A percentile compares a stretch with the other conserved stretches of the same genome.
These are phyloP conservation scores for Takifugu bimaculatus DNA, from an alignment of 2,113 vertebrate genomes.

Conservation along the genomic window DNA sequence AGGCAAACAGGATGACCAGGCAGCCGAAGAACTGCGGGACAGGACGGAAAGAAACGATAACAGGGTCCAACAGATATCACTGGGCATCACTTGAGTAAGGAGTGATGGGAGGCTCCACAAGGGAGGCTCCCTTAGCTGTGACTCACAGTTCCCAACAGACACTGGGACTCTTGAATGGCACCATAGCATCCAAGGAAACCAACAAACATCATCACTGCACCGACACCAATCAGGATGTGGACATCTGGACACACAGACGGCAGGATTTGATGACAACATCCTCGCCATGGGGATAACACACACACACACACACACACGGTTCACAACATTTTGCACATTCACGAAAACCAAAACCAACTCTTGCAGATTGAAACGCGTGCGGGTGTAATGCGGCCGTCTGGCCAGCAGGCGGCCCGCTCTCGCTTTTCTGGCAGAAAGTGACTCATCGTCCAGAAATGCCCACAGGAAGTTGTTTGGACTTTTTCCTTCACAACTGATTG, in stretches of 20 bases:
- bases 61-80: neutral
- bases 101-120: too few relatives aligned
- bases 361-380: neutral
- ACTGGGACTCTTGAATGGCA: slow-evolving; percentile 98
- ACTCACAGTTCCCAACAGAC: slow-evolving; percentile 94
- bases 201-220: slow-evolving; percentile 98
- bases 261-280: neutral
- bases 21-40: slow-evolving; percentile 89
- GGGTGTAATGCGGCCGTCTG: neutral
- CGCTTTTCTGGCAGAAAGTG: slow-evolving; percentile 12
- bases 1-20: slow-evolving; percentile 95
- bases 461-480: slow-evolving; percentile 10
- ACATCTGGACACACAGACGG: slow-evolving; percentile 76
- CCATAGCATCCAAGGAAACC: slow-evolving; percentile 98
- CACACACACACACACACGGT: too few relatives aligned
- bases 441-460: slow-evolving; percentile 29
- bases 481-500: neutral
- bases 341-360: too few relatives aligned
- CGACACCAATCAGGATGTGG: slow-evolving; percentile 93
- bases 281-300: too few relatives aligned
- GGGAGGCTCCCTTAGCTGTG: neutral
- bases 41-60: neutral
- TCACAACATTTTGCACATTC: too few relatives aligned
- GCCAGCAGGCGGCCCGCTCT: slow-evolving; percentile 50
- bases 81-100: too few relatives aligned